phyloP scores from a whole-genome alignment of 1,140 invertebrate genomes.

The Scaptomyza pallida region DNA sequence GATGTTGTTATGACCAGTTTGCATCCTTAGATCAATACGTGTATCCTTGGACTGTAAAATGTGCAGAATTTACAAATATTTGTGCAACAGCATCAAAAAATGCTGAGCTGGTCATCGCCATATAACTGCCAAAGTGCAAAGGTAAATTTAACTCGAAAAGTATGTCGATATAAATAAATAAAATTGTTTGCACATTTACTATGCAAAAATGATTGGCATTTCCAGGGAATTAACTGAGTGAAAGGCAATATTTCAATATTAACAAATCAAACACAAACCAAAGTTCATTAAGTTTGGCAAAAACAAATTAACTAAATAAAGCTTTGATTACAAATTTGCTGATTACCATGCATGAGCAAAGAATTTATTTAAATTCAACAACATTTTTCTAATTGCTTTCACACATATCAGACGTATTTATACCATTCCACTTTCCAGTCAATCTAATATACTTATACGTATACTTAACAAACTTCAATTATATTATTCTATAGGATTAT shows the following conservation, averaged over 20 bases:
- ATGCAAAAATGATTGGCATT: background rate
- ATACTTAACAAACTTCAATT: background rate
- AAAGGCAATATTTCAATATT: too few relatives aligned
- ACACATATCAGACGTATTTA: too few relatives aligned
- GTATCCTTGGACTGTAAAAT: slow-evolving; percentile 7
- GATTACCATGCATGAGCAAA: too few relatives aligned
- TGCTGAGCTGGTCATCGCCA: slow-evolving; percentile 23
- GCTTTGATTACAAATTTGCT: too few relatives aligned
- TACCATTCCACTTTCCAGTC: too few relatives aligned
- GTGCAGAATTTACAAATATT: slow-evolving; percentile 32
- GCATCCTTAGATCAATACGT: slow-evolving; percentile 2
- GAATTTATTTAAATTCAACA: too few relatives aligned
- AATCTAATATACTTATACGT: too few relatives aligned
- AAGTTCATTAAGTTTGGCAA: too few relatives aligned
- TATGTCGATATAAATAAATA: background rate
- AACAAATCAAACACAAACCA: too few relatives aligned
- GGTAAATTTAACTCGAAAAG: background rate
- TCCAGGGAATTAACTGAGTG: background rate
- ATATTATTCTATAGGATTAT: background rate
- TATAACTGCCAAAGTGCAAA: slow-evolving; percentile 8
- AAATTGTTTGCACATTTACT: background rate
- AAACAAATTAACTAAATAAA: too few relatives aligned
- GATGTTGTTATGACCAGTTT: background rate
- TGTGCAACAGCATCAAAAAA: slow-evolving; percentile 4
- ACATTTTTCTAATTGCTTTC: too few relatives aligned